phyloP scores from a whole-genome alignment of 1,140 invertebrate genomes.

The Alviniconcha marisindica region DNA sequence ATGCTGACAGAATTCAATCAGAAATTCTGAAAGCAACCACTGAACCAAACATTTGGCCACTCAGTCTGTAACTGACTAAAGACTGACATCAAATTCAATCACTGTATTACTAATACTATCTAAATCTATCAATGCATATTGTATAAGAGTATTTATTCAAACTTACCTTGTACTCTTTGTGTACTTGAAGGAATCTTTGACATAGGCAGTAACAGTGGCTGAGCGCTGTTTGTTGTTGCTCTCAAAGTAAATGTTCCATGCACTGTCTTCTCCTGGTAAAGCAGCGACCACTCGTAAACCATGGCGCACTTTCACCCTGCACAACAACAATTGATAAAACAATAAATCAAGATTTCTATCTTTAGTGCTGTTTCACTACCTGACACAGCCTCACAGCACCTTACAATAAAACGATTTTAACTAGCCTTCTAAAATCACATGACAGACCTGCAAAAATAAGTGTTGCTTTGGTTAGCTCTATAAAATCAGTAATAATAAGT shows the following conservation, averaged over 20 bases:
- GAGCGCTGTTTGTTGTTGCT: constrained; percentile 88
- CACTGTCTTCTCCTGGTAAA: constrained; percentile 81
- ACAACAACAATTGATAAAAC: constrained; percentile 56
- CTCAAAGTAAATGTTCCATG: constrained; percentile 91
- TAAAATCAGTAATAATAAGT: constrained; percentile 65
- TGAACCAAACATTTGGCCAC: too few relatives aligned
- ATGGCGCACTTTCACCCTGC: constrained; percentile 89
- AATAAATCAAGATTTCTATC: neutral
- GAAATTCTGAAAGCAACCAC: too few relatives aligned
- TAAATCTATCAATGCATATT: too few relatives aligned
- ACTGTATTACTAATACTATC: too few relatives aligned
- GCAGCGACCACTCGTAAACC: constrained; percentile 89
- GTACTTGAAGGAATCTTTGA: constrained; percentile 55
- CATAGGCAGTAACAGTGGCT: constrained; percentile 89
- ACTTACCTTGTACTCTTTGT: constrained; percentile 55
- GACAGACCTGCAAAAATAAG: too few relatives aligned
- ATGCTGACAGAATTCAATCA: too few relatives aligned
- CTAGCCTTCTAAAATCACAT: too few relatives aligned
- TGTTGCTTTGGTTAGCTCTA: too few relatives aligned
- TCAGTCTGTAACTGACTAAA: too few relatives aligned
- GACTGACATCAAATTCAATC: too few relatives aligned
- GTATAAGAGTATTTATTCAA: too few relatives aligned
- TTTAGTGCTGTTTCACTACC: neutral
- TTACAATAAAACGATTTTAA: neutral
- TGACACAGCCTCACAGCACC: neutral